Evolutionary conservation across 2,888 invertebrate genomes (phyloP), one percentile per base, ranked within the genome.

Genomic region (Sinodicranocentrus sp.): DNA sequence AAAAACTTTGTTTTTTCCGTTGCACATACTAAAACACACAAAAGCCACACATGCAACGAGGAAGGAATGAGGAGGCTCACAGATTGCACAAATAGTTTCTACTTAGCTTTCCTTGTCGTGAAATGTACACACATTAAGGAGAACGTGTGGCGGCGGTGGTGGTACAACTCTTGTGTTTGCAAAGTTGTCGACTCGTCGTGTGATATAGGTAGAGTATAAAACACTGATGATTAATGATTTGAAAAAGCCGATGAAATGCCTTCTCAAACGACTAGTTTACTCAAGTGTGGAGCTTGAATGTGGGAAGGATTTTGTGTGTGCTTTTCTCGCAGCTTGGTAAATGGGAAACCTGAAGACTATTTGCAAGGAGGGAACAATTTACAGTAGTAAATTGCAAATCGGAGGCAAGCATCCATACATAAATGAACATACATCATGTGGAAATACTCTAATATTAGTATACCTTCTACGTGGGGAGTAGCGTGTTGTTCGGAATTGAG

Each of bases 201-300:
- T n/a, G n/a, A n/a, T n/a, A n/a, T 17, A 19, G 8, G 25, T 15
- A 21, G 15, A 19, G 21, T 17, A 26, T 44, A 13, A 26, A 26
- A 52, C 26, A 43, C 33, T 71, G 63, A 79, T 79, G 79, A 79
- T 79, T 79, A 79, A 79, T 79, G 79, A 79, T 79, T 71, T 71
- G 79, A 71, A 63, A 78, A 71, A 61, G 70, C 21, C 52, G 70
- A 52, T 79, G 79, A 79, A 79, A 79, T 44, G 63, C 43, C 71
- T 57, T 57, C 57, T 23, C 23, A 23, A 5, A 2, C 15, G 3
- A 3, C n/a, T 5, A 5, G 21, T 3, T 19, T 57, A 57, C 5
- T 57, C 23, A 57, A 21, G 57, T 57, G 21, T 57, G 57, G 19
- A 23, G 2, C 21, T 23, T 23, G 57, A 3, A 23, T 57, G 57